Conservation (phyloP, 2,113 vertebrate genomes). For the Sclerurus mexicanus region DNA sequence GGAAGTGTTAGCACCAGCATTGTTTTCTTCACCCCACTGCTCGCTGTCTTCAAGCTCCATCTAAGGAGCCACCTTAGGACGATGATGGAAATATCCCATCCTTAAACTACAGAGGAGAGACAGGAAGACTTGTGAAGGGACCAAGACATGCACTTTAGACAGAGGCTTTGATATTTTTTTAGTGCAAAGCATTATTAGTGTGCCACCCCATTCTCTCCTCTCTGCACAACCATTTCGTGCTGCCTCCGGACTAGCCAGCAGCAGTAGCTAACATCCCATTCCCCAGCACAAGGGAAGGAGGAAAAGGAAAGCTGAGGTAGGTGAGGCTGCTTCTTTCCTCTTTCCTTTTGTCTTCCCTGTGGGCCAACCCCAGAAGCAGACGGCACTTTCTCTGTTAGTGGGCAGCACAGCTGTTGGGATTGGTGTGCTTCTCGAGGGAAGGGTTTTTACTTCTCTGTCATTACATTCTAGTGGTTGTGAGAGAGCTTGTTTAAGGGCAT, state of each 20-base stretch:
- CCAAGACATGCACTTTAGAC: not conserved
- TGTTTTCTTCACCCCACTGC: not conserved
- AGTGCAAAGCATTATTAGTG: accelerated
- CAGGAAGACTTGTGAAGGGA: not conserved
- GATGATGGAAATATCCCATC: accelerated
- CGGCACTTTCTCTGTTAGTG: not conserved
- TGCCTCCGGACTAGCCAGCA: not conserved
- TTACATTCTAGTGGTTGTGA: not conserved
- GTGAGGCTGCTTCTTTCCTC: not conserved
- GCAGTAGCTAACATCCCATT: not conserved
- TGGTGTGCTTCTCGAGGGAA: not conserved
- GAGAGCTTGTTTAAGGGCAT: slow-evolving; percentile 17
- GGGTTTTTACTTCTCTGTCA: not conserved
- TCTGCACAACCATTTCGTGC: not conserved
- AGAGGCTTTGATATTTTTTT: not conserved
- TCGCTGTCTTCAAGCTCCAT: not conserved
- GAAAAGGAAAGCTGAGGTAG: not conserved
- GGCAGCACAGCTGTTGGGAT: not conserved
- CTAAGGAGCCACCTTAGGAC: not conserved
- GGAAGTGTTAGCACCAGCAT: not conserved
- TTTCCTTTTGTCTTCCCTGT: not conserved
- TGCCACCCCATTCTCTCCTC: not conserved
- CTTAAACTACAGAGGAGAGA: not conserved
- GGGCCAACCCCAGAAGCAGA: not conserved
- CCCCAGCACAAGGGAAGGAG: not conserved